Evolutionary conservation across 2,113 vertebrate genomes (phyloP).

Genomic region (Emydura subglobosa): DNA sequence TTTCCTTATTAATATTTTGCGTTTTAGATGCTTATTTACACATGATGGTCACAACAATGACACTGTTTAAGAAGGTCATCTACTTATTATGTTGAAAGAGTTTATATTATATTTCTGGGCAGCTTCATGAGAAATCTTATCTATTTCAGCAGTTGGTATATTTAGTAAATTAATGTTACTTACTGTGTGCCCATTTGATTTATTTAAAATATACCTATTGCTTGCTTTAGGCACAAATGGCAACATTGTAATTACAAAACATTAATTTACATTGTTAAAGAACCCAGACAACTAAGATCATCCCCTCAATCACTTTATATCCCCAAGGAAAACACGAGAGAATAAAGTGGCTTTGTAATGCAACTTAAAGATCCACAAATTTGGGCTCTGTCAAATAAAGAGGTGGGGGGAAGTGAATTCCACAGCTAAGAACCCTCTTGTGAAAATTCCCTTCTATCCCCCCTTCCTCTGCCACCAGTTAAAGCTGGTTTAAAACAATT

Average conservation of each 20-base stretch:
- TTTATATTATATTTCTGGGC: background rate
- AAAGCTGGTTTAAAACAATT: background rate
- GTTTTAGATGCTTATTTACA: background rate
- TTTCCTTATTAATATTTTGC: background rate
- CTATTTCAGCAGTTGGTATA: background rate
- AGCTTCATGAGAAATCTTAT: background rate
- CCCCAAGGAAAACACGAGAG: background rate
- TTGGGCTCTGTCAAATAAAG: background rate
- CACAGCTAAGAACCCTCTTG: background rate
- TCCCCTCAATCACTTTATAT: background rate
- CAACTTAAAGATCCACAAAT: background rate
- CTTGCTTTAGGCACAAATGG: background rate
- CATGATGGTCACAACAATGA: background rate
- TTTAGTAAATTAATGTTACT: background rate
- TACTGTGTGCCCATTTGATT: background rate
- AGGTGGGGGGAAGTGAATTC: background rate
- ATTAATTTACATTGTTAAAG: background rate
- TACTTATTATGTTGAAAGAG: background rate
- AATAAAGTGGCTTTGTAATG: background rate
- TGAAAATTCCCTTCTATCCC: background rate
- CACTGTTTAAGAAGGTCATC: background rate
- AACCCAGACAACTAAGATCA: background rate
- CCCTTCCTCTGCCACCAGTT: accelerated
- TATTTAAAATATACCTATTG: background rate
- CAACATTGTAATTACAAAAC: background rate